Percentiles rank a stretch among this genome's conserved stretches.
phyloP scores from a whole-genome alignment of 64 coral and sea anemone genomes.

The Pachyseris speciosa region DNA sequence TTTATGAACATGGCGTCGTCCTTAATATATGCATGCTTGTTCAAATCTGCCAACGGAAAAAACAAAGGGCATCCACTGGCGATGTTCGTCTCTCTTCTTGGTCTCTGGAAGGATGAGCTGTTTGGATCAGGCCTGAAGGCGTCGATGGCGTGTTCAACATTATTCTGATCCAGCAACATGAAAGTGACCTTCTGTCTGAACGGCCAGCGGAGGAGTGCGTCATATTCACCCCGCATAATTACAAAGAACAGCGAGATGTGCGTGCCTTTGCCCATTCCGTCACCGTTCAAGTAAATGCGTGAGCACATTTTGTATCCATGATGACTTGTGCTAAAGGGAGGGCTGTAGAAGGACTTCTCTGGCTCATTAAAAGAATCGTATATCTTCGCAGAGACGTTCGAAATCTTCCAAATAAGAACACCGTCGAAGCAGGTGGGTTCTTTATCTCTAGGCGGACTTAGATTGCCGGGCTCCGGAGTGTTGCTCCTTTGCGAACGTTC shows the following conservation, averaged over 20 bases:
- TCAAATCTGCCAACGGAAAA: slow-evolving; percentile 35
- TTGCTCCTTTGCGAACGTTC: slow-evolving; percentile 6
- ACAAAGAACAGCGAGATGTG: slow-evolving; percentile 70
- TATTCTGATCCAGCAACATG: slow-evolving; percentile 63
- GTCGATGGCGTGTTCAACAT: slow-evolving; percentile 63
- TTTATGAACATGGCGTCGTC: slow-evolving; percentile 67
- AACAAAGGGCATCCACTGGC: slow-evolving; percentile 68
- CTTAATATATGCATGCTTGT: slow-evolving; percentile 56
- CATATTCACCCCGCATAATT: slow-evolving; percentile 72
- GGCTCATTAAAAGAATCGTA: slow-evolving; percentile 36
- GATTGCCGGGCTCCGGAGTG: not conserved
- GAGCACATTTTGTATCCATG: slow-evolving; percentile 77
- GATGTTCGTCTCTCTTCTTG: slow-evolving; percentile 49
- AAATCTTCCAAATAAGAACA: slow-evolving; percentile 50
- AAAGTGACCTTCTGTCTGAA: slow-evolving; percentile 71
- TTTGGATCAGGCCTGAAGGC: slow-evolving; percentile 65
- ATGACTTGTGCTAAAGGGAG: slow-evolving; percentile 52
- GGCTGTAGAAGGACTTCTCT: slow-evolving; percentile 67
- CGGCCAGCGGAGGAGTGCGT: slow-evolving; percentile 48
- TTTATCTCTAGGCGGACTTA: not conserved
- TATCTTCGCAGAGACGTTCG: slow-evolving; percentile 35
- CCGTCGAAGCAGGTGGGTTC: slow-evolving; percentile 23
- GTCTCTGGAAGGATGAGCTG: slow-evolving; percentile 59
- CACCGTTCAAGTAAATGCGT: slow-evolving; percentile 65
- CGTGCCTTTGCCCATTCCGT: slow-evolving; percentile 54